Percentiles rank a stretch among this genome's conserved stretches.
phyloP scores from a whole-genome alignment of 2,113 vertebrate genomes.

The Sakesphorus luctuosus region DNA sequence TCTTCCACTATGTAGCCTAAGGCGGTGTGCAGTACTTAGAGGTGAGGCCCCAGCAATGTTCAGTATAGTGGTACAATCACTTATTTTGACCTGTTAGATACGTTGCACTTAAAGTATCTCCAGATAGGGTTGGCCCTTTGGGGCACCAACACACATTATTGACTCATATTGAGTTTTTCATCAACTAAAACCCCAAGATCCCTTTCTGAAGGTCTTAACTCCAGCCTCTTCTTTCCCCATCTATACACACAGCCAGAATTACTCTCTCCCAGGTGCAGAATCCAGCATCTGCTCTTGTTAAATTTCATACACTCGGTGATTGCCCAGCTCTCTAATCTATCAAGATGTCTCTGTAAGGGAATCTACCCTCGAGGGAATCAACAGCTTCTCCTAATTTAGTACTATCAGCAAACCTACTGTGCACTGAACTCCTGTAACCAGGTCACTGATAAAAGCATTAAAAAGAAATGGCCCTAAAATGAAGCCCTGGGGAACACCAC shows the following conservation, averaged over 20 bases:
- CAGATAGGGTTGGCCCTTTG: background rate
- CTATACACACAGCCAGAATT: background rate
- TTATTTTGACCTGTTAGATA: background rate
- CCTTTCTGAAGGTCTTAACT: background rate
- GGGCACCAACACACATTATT: background rate
- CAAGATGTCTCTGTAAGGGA: background rate
- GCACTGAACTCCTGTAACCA: background rate
- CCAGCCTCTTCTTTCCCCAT: background rate
- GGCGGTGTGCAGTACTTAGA: background rate
- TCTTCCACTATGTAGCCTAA: background rate
- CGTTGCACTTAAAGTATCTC: background rate
- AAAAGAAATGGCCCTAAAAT: background rate
- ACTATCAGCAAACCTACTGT: background rate
- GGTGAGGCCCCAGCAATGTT: fast-evolving
- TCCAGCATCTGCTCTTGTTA: background rate
- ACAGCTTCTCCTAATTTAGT: background rate
- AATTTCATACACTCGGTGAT: background rate
- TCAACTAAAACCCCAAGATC: background rate
- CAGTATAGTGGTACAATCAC: background rate
- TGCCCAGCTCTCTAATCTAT: background rate
- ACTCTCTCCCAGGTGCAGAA: background rate
- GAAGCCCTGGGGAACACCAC: background rate
- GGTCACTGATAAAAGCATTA: background rate
- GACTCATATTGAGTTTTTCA: background rate
- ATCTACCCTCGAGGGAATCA: background rate